Evolutionary conservation across 2,888 invertebrate genomes (phyloP).

Genomic region (Trissolcus brochymenae): DNA sequence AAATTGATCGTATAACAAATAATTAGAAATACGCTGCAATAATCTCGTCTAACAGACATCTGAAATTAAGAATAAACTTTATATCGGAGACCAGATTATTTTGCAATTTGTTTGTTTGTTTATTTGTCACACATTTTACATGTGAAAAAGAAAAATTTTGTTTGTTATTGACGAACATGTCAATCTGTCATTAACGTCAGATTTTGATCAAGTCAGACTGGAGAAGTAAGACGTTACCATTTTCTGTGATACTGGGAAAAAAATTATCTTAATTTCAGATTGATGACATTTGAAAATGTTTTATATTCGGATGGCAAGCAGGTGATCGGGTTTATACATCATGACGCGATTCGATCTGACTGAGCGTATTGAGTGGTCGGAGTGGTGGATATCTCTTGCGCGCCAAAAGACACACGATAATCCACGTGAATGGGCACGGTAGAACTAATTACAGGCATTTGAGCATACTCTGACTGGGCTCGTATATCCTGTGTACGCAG

Average conservation of each 20-base stretch:
- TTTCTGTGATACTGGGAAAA: too few species aligned
- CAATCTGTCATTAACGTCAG: too few species aligned
- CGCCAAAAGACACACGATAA: slow-evolving; percentile 50
- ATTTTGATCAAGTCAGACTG: too few species aligned
- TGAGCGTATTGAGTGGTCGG: slow-evolving; percentile 18
- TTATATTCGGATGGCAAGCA: neutral
- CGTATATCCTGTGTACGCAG: slow-evolving; percentile 34
- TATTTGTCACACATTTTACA: too few species aligned
- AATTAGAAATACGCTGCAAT: slow-evolving; percentile 22
- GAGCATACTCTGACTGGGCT: slow-evolving; percentile 31
- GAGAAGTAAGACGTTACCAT: too few species aligned
- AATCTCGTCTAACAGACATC: too few species aligned
- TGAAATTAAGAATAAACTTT: too few species aligned
- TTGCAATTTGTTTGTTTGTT: too few species aligned
- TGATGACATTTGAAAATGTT: neutral
- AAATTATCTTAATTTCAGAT: too few species aligned
- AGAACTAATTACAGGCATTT: slow-evolving; percentile 37
- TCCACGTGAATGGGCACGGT: slow-evolving; percentile 26
- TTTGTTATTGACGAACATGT: too few species aligned
- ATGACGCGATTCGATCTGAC: slow-evolving; percentile 15
- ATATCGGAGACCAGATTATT: too few species aligned
- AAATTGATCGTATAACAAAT: slow-evolving; percentile 1
- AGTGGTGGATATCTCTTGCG: slow-evolving; percentile 9
- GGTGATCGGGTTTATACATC: neutral
- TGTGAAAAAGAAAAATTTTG: too few species aligned